Base-by-base conservation (phyloP, 1,140 invertebrate species). In the Achatina immaculata region DNA sequence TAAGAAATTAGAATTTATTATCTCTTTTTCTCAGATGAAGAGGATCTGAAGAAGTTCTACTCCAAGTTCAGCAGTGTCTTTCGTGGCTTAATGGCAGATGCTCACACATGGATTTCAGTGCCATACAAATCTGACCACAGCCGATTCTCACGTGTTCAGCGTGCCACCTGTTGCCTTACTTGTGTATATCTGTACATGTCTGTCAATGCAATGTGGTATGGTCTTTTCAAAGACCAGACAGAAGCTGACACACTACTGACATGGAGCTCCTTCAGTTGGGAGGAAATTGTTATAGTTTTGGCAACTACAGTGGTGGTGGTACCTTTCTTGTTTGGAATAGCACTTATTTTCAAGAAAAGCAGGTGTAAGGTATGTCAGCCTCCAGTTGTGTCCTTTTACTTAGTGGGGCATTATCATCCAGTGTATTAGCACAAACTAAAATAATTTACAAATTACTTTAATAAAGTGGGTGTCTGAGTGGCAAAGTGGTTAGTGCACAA, bases 161-260 rank as follows among this genome's bases (percentile, higher is more conserved):
- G 90, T n/a, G 76, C 85, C n/a, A 88, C 89, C 21, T 87, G 87
- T 78, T 85, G 85, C 73, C 80, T 89, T 14, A 89, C 89, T 0
- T 79, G 90, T n/a, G 78, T 90, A 19, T 89, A 86, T 55, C 83
- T 85, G 24, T 88, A 87, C 72, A 88, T 90, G 85, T 81, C 85
- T 58, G 69, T 88, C 55, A 89, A 89, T 79, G 86, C 88, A 36
- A 86, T 90, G 79, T 91, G 89, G 88, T 91, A 91, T 77, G 89
- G 89, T 0, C 31, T 88, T 1, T 73, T 89, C 48, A 88, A 90
- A 76, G 82, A 83, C 38, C 58, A 58, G 19, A 66, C 48, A 21
- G 82, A 84, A 9, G 77, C 78, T 21, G 65, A 77, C 62, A 24
- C 77, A 74, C 24, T 55, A 28, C 16, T 82, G 0, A 71, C 71